Conservation (phyloP, 2,797 vertebrate species). For the Halcyon chelicuti region DNA sequence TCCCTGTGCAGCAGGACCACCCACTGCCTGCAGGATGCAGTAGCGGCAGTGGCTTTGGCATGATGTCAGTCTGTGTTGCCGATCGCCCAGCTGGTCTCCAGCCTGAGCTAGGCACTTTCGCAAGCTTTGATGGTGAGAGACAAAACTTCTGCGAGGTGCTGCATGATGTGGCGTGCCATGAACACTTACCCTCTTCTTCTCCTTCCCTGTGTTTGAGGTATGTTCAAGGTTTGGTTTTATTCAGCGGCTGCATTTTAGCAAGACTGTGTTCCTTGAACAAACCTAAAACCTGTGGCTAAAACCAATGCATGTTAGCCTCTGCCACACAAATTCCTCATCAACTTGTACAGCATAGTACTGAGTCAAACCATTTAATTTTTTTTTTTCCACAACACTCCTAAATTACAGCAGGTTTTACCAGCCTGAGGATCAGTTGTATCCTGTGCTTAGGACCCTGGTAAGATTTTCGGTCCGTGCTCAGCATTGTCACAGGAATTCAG, state of each 20-base stretch:
- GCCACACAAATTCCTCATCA: background rate
- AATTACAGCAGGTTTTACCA: background rate
- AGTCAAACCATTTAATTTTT: background rate
- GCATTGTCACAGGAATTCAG: background rate
- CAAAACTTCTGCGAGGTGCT: background rate
- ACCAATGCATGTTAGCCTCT: background rate
- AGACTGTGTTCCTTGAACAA: background rate
- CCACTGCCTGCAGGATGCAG: background rate
- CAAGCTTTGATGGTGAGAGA: background rate
- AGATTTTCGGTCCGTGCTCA: background rate
- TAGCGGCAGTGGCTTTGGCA: background rate
- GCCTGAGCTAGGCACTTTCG: accelerated
- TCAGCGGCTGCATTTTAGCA: background rate
- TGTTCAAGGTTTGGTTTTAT: background rate
- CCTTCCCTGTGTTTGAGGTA: background rate
- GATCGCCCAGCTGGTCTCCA: background rate
- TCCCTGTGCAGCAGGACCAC: background rate
- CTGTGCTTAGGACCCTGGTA: background rate
- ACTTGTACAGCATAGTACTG: background rate
- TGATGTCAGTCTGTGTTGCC: background rate
- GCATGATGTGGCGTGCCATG: accelerated
- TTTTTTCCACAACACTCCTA: background rate
- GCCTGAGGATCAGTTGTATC: background rate
- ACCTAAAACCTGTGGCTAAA: background rate
- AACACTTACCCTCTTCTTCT: background rate